Conservation (phyloP, 2,113 vertebrate species). For the Cephalopterus ornatus region DNA sequence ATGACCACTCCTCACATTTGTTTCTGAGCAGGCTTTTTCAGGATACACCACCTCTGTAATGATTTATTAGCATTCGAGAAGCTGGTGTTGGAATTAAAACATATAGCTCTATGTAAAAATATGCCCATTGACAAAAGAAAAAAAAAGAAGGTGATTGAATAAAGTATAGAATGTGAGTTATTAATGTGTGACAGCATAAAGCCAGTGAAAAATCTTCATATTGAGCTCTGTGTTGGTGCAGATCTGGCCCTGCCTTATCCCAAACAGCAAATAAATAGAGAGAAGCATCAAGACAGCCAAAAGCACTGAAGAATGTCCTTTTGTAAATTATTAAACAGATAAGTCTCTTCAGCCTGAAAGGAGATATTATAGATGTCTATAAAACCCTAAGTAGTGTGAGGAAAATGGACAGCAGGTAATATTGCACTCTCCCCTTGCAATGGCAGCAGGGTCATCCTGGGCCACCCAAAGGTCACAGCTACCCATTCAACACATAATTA, state of each 20-base stretch:
- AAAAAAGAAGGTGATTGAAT: neutral
- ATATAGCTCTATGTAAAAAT: neutral
- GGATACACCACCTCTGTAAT: neutral
- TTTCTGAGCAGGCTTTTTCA: neutral
- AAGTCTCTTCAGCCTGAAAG: neutral
- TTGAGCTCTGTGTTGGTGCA: neutral
- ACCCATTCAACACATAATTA: neutral
- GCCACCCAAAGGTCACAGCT: neutral
- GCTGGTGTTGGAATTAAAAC: neutral
- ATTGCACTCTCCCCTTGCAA: neutral
- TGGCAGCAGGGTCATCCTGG: neutral
- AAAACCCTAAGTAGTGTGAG: neutral
- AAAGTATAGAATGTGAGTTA: neutral
- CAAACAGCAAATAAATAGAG: neutral
- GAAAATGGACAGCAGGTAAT: neutral
- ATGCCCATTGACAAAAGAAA: fast-evolving
- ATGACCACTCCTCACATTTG: neutral
- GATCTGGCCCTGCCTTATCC: neutral
- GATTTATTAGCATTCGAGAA: neutral
- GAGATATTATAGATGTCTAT: neutral
- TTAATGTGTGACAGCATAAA: neutral
- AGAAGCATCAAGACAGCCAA: neutral
- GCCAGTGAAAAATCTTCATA: neutral
- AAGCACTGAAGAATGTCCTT: fast-evolving
- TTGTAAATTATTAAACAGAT: neutral